Evolutionary conservation across 2,888 invertebrate species (phyloP).

Genomic region (Eueremaeus valkanovi): DNA sequence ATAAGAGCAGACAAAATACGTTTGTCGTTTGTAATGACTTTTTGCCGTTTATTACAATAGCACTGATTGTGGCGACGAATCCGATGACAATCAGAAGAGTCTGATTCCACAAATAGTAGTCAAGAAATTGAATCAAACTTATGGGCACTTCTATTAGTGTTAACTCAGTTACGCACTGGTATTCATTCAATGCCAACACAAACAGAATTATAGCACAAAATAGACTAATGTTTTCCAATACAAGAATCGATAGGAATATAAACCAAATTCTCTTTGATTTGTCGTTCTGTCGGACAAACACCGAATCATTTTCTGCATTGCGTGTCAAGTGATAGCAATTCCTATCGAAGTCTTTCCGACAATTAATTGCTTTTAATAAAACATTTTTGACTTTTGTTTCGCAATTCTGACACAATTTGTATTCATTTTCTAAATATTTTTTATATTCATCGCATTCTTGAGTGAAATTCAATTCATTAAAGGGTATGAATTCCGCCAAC

Average conservation of each 20-base stretch:
- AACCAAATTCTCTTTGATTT: not conserved
- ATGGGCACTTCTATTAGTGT: not conserved
- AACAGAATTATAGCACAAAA: not conserved
- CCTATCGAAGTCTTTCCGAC: not conserved
- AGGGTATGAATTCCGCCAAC: conserved; percentile 36
- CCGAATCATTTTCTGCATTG: not conserved
- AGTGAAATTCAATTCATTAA: conserved; percentile 37
- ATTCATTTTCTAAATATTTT: conserved; percentile 32
- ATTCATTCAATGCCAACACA: not conserved
- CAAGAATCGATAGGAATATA: not conserved
- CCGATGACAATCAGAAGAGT: not conserved
- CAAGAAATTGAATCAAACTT: not conserved
- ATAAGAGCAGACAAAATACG: not conserved
- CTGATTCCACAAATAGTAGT: not conserved
- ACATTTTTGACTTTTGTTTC: not conserved
- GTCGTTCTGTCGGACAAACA: not conserved
- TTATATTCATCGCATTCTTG: conserved; percentile 36
- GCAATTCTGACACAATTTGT: conserved; percentile 32
- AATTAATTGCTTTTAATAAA: conserved; percentile 6
- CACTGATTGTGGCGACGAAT: not conserved
- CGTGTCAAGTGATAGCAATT: not conserved
- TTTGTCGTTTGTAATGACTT: not conserved
- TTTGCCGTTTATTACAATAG: not conserved
- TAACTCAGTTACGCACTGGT: not conserved
- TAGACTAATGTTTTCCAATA: not conserved